Percentiles rank a stretch among this genome's conserved stretches.
Evolutionary conservation across 2,797 vertebrate species (phyloP).

Genomic region (Decapterus maruadsi): DNA sequence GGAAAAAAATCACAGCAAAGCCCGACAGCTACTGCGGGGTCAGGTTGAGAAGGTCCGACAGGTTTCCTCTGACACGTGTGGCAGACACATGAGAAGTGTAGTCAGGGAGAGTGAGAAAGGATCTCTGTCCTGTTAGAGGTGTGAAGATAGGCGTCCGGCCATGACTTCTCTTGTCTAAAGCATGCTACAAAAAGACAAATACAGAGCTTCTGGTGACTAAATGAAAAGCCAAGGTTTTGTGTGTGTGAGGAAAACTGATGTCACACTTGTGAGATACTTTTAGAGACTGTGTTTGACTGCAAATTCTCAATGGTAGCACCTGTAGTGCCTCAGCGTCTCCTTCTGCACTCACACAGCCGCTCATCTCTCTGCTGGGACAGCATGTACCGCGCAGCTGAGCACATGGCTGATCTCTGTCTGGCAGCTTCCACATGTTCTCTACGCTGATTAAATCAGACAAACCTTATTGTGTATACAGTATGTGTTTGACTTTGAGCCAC

Average conservation of each 20-base stretch:
- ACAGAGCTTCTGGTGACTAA: conserved; percentile 1
- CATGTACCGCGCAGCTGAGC: conserved; percentile 40
- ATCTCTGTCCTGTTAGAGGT: conserved; percentile 51
- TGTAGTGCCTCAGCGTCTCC: conserved; percentile 4
- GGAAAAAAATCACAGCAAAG: conserved; percentile 20
- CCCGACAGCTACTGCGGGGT: conserved; percentile 28
- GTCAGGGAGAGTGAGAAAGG: conserved; percentile 34
- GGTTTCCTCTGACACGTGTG: conserved; percentile 56
- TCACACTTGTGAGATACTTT: background rate
- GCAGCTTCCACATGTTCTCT: conserved; percentile 53
- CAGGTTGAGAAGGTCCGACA: conserved; percentile 24
- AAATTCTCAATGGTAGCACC: conserved; percentile 7
- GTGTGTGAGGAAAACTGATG: background rate
- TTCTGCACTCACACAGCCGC: conserved; percentile 20
- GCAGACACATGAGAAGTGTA: conserved; percentile 67
- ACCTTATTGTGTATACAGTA: conserved; percentile 56
- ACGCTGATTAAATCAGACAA: conserved; percentile 61
- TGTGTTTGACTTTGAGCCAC: conserved; percentile 61
- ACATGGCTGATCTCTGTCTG: conserved; percentile 40
- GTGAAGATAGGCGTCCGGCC: conserved; percentile 41
- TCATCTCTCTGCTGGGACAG: conserved; percentile 44
- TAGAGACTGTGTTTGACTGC: background rate
- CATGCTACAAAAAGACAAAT: conserved; percentile 11
- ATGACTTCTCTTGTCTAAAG: conserved; percentile 25
- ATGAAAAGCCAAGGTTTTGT: conserved; percentile 20